These are phyloP conservation scores for Penelope pileata DNA, from an alignment of 2,113 vertebrate genomes.

Conservation along the genomic window DNA sequence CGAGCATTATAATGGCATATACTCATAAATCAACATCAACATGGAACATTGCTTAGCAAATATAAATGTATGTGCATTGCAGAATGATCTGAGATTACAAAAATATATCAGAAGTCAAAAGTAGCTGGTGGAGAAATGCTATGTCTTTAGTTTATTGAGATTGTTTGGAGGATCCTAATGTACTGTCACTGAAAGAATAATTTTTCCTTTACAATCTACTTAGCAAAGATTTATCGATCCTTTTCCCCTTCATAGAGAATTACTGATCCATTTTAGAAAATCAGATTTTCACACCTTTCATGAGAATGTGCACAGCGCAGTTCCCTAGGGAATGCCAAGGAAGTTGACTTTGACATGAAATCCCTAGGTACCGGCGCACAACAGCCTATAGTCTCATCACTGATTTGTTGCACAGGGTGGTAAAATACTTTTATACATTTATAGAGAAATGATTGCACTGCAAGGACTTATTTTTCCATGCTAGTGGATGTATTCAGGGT, in stretches of 20 bases:
- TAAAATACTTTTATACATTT: conserved; percentile 84
- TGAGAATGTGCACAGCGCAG: conserved; percentile 86
- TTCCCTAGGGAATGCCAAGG: conserved; percentile 84
- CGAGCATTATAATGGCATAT: conserved; percentile 74
- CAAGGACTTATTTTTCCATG: conserved; percentile 78
- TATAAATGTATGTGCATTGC: conserved; percentile 81
- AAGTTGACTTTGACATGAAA: conserved; percentile 92
- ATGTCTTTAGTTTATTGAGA: conserved; percentile 91
- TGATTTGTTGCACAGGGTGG: conserved; percentile 81
- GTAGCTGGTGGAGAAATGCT: conserved; percentile 86
- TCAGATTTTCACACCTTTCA: conserved; percentile 99
- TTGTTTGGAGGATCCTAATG: conserved; percentile 95
- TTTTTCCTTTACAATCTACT: conserved; percentile 98
- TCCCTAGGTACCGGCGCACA: conserved; percentile 73
- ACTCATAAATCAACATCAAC: conserved; percentile 78
- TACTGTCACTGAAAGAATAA: conserved; percentile 92
- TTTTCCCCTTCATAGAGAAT: conserved; percentile 96
- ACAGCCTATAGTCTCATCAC: conserved; percentile 77
- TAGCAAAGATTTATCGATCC: conserved; percentile 99
- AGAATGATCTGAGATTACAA: conserved; percentile 80
- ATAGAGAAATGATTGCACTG: conserved; percentile 81
- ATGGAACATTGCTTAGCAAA: conserved; percentile 77
- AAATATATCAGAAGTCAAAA: conserved; percentile 86
- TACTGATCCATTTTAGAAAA: conserved; percentile 99
- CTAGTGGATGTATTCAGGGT: conserved; percentile 73